Evolutionary conservation across 2,888 invertebrate species (phyloP).

Genomic region (Imbricaverruca yamaguchii): DNA sequence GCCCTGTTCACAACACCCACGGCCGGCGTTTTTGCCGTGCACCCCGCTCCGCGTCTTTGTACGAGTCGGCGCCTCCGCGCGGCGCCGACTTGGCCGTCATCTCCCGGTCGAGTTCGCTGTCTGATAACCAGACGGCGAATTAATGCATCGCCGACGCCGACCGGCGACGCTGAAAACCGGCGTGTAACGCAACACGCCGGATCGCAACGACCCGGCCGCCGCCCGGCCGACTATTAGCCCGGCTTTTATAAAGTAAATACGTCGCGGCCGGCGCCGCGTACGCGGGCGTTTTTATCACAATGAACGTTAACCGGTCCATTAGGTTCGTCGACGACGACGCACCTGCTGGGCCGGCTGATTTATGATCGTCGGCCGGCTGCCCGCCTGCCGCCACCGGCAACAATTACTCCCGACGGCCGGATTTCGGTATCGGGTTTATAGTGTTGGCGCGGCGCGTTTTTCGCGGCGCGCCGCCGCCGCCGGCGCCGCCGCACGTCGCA

Average conservation of each 20-base stretch:
- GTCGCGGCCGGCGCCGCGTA: neutral
- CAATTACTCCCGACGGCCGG: neutral
- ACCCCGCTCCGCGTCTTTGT: too few relatives aligned
- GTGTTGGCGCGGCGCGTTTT: neutral
- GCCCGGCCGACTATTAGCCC: neutral
- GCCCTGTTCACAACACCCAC: too few relatives aligned
- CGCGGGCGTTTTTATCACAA: conserved; percentile 15
- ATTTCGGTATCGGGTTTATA: conserved; percentile 12
- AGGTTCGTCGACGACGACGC: neutral
- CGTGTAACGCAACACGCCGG: too few relatives aligned
- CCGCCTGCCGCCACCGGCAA: neutral
- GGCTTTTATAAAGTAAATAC: conserved; percentile 4
- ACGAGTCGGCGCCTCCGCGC: too few relatives aligned
- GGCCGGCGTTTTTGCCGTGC: too few relatives aligned
- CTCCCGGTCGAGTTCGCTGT: too few relatives aligned
- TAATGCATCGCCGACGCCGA: too few relatives aligned
- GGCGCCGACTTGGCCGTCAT: too few relatives aligned
- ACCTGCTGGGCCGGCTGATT: neutral
- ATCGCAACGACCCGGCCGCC: too few relatives aligned
- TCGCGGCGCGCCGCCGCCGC: neutral
- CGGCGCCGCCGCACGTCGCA: neutral
- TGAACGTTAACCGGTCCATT: conserved; percentile 19
- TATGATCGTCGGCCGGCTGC: neutral
- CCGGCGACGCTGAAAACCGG: too few relatives aligned
- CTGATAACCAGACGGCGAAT: too few relatives aligned